Evolutionary conservation across 2,888 invertebrate genomes (phyloP), one percentile per base, ranked within the genome.

Genomic region (Notodonta dromedarius): DNA sequence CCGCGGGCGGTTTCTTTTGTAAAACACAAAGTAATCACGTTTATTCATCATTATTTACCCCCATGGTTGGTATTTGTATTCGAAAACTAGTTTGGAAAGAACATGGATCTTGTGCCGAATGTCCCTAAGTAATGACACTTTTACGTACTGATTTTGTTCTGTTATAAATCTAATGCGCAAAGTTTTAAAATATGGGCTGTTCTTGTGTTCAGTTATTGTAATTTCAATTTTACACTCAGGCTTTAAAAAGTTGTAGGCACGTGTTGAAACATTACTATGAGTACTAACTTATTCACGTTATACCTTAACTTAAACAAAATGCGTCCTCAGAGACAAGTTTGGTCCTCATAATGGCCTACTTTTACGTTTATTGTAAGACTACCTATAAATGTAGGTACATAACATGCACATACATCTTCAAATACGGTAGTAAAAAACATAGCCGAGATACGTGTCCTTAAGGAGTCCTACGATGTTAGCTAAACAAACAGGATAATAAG

Each of bases 1-100:
- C 58, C 16, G 57, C 61, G 54, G 58, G 57, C 64, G 71, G 55
- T 55, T 63, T 61, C 40, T 60, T 60, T 57, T 11, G 39, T 40
- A 63, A 54, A 59, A 63, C 48, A 59, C 61, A 57, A 63, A 14
- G 8, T 40, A 60, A 57, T 66, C 50, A 58, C 40, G 11, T n/a
- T 14, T 40, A 35, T 40, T 32, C 35, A 55, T 55, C 40, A 39
- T 55, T 14, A 52, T 52, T 24, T 32, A 12, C 11, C 50, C 50
- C 14, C 48, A n/a, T 50, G n/a, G 4, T 13, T 11, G 13, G 5
- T 13, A 9, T 46, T 46, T 46, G 46, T 46, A 4, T n/a, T 46
- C 5, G 13, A 46, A 46, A 13, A 46, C 46, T n/a, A 35, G 35
- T 5, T 35, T 35, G 35, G 7, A 35, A 5, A 35, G 7, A 4